Conservation (phyloP, 2,888 invertebrate species). For the Lathronympha strigana region DNA sequence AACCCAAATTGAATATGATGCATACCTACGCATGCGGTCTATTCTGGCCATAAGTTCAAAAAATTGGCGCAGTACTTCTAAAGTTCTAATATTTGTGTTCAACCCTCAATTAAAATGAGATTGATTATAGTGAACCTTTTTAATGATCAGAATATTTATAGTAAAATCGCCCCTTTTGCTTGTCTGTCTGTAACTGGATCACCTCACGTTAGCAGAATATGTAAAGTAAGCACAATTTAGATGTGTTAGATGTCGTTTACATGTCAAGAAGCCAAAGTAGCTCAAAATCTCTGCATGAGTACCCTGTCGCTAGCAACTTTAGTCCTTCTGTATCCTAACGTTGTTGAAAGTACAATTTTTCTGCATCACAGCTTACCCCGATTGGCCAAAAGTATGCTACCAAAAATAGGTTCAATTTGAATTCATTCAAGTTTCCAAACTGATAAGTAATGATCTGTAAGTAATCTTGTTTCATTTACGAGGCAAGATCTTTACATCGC, state of each 20-base stretch:
- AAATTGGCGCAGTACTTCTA: not conserved
- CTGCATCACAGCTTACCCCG: slow-evolving; percentile 15
- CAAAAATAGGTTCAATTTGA: not conserved
- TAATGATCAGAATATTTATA: slow-evolving; percentile 1
- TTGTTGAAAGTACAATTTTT: not conserved
- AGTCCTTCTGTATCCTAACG: slow-evolving; percentile 10
- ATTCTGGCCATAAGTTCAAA: not conserved
- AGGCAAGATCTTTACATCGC: no score
- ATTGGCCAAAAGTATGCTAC: slow-evolving; percentile 10
- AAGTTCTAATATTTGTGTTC: not conserved
- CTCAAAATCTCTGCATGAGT: slow-evolving; percentile 24
- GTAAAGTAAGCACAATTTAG: slow-evolving; percentile 40
- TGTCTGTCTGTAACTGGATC: slow-evolving; percentile 41
- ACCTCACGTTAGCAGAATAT: slow-evolving; percentile 39
- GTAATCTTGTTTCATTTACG: no score
- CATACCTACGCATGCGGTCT: no score
- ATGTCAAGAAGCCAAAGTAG: slow-evolving; percentile 24
- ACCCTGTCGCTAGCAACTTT: slow-evolving; percentile 3
- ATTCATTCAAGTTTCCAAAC: not conserved
- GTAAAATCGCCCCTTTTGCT: slow-evolving; percentile 29
- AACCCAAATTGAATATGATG: no score
- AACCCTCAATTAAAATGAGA: not conserved
- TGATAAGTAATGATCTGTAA: no score
- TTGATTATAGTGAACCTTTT: not conserved
- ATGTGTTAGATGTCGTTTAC: slow-evolving; percentile 39